phyloP scores from a whole-genome alignment of 2,888 invertebrate genomes.

The Dasysyrphus albostriatus region DNA sequence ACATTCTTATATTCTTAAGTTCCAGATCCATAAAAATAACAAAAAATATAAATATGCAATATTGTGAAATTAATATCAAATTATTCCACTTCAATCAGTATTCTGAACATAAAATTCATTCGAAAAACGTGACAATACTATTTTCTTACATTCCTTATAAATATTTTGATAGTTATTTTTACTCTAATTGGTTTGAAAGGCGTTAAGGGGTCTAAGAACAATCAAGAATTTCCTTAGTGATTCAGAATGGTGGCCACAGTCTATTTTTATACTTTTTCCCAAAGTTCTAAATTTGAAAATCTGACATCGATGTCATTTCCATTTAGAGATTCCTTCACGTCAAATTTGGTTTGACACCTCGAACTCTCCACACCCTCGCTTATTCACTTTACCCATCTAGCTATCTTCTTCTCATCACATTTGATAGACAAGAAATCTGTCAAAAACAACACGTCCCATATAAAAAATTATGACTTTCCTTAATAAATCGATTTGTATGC shows the following conservation, averaged over 20 bases:
- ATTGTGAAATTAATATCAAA: conserved; percentile 31
- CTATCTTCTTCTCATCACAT: background rate
- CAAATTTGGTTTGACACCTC: conserved; percentile 6
- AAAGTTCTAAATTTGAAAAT: background rate
- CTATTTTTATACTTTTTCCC: background rate
- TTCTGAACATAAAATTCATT: conserved; percentile 41
- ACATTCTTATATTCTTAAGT: background rate
- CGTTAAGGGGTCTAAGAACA: background rate
- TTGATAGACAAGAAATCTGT: conserved; percentile 10
- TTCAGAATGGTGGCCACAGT: background rate
- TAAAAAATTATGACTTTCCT: background rate
- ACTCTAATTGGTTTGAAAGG: background rate
- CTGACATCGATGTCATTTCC: background rate
- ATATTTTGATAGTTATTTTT: conserved; percentile 9
- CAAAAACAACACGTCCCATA: conserved; percentile 26
- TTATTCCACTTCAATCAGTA: conserved; percentile 6
- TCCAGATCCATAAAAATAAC: background rate
- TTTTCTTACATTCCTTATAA: background rate
- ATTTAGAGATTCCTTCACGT: conserved; percentile 60
- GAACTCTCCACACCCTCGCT: background rate
- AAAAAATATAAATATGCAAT: conserved; percentile 2
- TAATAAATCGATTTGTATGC: conserved; percentile 66
- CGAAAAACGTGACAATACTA: conserved; percentile 49
- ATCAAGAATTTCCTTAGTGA: background rate
- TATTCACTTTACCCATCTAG: too few species aligned